These are phyloP conservation scores for Metopolophium dirhodum DNA, from an alignment of 1,140 invertebrate species.

Conservation along the genomic window DNA sequence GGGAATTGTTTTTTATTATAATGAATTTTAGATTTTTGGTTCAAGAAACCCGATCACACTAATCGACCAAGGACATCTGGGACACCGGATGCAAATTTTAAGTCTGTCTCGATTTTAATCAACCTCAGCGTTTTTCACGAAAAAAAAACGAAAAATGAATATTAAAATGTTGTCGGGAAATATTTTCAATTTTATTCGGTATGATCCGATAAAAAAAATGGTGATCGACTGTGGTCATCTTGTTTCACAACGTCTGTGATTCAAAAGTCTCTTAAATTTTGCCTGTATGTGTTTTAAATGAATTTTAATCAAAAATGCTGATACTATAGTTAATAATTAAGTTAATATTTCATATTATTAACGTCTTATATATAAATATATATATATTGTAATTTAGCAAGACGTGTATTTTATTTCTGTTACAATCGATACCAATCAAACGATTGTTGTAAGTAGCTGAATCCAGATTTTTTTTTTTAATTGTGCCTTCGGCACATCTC, in stretches of 20 bases:
- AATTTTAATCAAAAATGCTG: neutral
- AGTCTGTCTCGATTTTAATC: neutral
- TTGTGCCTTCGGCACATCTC: neutral
- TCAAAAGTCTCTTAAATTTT: neutral
- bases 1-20: neutral
- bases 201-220: slow-evolving; percentile 15
- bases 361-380: too few species aligned
- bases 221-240: neutral
- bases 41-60: slow-evolving; percentile 21
- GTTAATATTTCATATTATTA: neutral
- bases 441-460: too few species aligned
- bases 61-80: slow-evolving; percentile 18
- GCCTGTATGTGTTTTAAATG: neutral
- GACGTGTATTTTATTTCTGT: neutral
- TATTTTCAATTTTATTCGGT: neutral
- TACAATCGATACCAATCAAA: neutral
- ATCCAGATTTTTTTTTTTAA: neutral
- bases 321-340: neutral
- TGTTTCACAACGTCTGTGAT: neutral
- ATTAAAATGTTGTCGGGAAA: slow-evolving; percentile 14
- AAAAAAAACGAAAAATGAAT: neutral
- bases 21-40: neutral
- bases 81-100: slow-evolving; percentile 33
- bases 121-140: neutral
- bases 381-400: too few species aligned